phyloP scores from a whole-genome alignment of 1,140 invertebrate species.

The Pygmarrhopalites habei region DNA sequence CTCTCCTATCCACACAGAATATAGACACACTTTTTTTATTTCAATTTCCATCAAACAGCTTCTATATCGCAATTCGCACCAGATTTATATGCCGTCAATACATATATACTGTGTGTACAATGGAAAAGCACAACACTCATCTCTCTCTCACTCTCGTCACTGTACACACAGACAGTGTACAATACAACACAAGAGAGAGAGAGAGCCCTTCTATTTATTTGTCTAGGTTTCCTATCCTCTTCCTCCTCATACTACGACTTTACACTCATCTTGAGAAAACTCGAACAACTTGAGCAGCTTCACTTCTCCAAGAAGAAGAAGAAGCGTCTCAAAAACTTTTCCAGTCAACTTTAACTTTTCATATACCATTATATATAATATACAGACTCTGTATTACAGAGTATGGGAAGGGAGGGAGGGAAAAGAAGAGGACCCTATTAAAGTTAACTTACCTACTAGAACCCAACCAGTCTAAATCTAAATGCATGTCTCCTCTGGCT shows the following conservation, averaged over 20 bases:
- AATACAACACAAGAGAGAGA: constrained; percentile 15
- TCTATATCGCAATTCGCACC: constrained; percentile 15
- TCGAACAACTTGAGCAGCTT: not conserved
- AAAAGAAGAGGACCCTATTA: too few species aligned
- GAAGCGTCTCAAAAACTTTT: not conserved
- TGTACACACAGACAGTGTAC: not conserved
- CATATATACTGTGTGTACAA: constrained; percentile 12
- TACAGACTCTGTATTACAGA: too few species aligned
- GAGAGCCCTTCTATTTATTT: constrained; percentile 34
- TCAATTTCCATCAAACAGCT: constrained; percentile 11
- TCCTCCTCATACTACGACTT: constrained; percentile 8
- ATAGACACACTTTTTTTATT: constrained; percentile 1
- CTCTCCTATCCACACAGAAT: not conserved
- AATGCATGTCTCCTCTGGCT: too few species aligned
- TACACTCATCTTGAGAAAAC: not conserved
- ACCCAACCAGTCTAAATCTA: too few species aligned
- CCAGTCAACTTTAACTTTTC: not conserved
- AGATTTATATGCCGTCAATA: constrained; percentile 22
- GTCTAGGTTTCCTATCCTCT: constrained; percentile 25
- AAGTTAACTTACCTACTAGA: too few species aligned
- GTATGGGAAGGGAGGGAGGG: too few species aligned
- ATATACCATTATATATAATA: too few species aligned
- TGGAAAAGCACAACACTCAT: not conserved
- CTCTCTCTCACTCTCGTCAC: not conserved
- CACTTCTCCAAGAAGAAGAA: too few species aligned